Evolutionary conservation across 2,797 vertebrate species (phyloP), one percentile per base, ranked within the genome.

Genomic region (Carapus acus): DNA sequence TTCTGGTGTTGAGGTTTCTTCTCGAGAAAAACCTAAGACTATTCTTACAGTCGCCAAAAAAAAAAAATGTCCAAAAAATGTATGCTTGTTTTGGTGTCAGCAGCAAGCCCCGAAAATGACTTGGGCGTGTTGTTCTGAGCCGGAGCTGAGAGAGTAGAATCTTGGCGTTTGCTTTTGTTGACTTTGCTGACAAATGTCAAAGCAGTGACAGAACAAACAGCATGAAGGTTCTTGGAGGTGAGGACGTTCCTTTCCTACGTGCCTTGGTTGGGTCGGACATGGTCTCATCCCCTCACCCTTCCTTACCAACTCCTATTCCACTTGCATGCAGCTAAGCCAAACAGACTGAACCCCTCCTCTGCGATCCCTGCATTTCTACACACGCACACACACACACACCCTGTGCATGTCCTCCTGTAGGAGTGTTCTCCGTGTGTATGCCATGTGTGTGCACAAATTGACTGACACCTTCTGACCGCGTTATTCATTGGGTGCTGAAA

Each of bases 261-360:
- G 36, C 41, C 55, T 45, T 60, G 65, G 67, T 70, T 63, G 49
- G 65, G 51, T 50, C 36, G 58, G 70, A 62, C 6, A 18, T 55
- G 55, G 23, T 63, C 45, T 69, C 53, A 66, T 68, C 62, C 49
- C 64, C 58, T 69, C 68, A 15, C 23, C 41, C 48, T 62, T n/a
- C n/a, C 67, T 50, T 55, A 77, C 73, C 5, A 64, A 73, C 68
- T 80, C 78, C 65, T 77, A n/a, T 62, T 80, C 65, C 79, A 82
- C 82, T 74, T 86, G 94, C 94, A 96, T 96, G 94, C 90, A 88
- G 87, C 86, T 91, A 91, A 90, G 92, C 83, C 82, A 88, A 90
- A 80, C 81, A 88, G 87, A 85, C 60, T 74, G 80, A 65, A 63
- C 75, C 66, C 31, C 31, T 9, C 24, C 24, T 9, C 24, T 78